Conservation (phyloP, 2,113 vertebrate species). For the Axis porcinus region DNA sequence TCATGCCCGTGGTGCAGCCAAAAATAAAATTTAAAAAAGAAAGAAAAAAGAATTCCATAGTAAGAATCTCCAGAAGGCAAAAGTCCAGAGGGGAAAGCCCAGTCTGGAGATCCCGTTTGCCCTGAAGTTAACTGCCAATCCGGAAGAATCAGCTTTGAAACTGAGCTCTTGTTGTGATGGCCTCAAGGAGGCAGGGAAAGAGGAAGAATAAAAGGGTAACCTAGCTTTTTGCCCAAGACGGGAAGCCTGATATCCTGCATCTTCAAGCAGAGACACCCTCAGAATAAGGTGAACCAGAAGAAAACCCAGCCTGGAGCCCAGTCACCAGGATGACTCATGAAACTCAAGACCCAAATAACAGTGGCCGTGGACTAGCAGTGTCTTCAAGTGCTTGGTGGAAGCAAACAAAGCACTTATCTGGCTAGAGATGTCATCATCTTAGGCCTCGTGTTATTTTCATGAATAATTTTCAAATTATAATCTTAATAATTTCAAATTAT, state of each 20-base stretch:
- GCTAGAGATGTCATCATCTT: neutral
- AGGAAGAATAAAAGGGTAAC: neutral
- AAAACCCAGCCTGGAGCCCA: neutral
- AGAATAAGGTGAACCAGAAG: neutral
- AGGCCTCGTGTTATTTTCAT: neutral
- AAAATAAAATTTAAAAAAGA: neutral
- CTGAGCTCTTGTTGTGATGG: neutral
- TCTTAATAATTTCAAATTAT: neutral
- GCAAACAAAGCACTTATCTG: neutral
- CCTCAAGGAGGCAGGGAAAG: neutral
- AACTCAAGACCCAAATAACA: neutral
- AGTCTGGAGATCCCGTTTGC: neutral
- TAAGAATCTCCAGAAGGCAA: neutral
- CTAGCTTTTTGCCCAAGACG: neutral
- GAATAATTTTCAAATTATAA: neutral
- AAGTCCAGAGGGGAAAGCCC: neutral
- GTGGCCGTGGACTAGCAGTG: too few relatives aligned
- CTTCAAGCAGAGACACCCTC: neutral
- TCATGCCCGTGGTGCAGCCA: neutral
- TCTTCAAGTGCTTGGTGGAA: neutral
- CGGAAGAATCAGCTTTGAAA: neutral
- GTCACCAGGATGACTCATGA: neutral
- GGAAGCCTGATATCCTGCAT: neutral
- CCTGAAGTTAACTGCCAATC: neutral
- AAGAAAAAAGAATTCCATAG: neutral